These are phyloP conservation scores for Creontiades dilutus DNA, from an alignment of 2,888 invertebrate genomes.

Conservation along the genomic window DNA sequence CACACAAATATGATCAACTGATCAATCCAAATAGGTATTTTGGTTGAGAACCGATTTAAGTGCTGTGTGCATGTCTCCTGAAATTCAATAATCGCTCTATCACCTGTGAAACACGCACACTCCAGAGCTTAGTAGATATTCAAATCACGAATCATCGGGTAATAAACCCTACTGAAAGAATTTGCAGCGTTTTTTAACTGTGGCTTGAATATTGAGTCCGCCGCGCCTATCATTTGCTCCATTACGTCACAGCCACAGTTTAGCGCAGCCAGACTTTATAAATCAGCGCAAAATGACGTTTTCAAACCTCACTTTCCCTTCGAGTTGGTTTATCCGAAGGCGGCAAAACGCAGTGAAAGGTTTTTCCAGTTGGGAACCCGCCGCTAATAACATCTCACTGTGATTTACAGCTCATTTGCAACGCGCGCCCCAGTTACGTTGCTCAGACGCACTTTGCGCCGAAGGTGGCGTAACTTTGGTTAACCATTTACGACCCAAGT, in stretches of 20 bases:
- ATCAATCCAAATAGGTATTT: too few relatives aligned
- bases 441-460: background rate
- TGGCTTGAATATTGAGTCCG: too few relatives aligned
- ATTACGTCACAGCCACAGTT: background rate
- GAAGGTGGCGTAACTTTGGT: conserved; percentile 5
- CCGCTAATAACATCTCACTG: background rate
- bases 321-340: background rate
- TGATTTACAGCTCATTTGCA: conserved; percentile 32
- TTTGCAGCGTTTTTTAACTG: too few relatives aligned
- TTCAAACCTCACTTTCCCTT: background rate
- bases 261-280: background rate
- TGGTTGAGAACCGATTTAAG: too few relatives aligned
- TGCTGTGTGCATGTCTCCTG: too few relatives aligned
- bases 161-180: too few relatives aligned
- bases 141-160: too few relatives aligned
- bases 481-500: background rate
- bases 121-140: too few relatives aligned
- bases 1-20: too few relatives aligned
- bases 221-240: too few relatives aligned
- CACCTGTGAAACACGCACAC: too few relatives aligned
- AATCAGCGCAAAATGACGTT: conserved; percentile 22
- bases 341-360: conserved; percentile 9
- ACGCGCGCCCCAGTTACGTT: conserved; percentile 4
- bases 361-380: background rate
- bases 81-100: too few relatives aligned